Conservation (phyloP, 2,888 invertebrate genomes). For the Chrysina gloriosa region DNA sequence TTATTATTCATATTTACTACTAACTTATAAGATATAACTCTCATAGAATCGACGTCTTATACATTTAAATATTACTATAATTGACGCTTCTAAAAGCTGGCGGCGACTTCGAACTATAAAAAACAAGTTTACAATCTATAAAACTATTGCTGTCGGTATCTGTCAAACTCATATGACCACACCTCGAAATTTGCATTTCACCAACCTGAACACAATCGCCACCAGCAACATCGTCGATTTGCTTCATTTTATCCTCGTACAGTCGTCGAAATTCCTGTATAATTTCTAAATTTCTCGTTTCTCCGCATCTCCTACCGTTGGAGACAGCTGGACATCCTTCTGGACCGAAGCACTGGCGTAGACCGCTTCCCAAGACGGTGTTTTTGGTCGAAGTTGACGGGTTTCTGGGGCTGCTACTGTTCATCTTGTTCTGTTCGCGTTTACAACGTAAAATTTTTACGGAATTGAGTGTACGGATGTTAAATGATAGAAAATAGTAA, state of each 20-base stretch:
- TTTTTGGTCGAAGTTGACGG: background rate
- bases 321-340: slow-evolving; percentile 45
- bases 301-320: slow-evolving; percentile 56
- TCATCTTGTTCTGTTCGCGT: slow-evolving; percentile 29
- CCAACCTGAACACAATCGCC: slow-evolving; percentile 59
- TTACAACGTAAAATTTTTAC: slow-evolving; percentile 44
- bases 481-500: slow-evolving; percentile 43
- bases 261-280: slow-evolving; percentile 72
- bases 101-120: background rate
- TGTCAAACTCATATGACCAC: slow-evolving; percentile 37
- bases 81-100: no score
- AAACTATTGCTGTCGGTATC: no score
- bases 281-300: slow-evolving; percentile 65
- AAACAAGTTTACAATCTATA: background rate
- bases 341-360: slow-evolving; percentile 34
- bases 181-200: slow-evolving; percentile 19
- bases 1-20: no score
- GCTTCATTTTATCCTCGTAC: slow-evolving; percentile 72
- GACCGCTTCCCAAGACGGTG: background rate
- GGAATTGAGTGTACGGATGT: slow-evolving; percentile 42
- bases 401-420: slow-evolving; percentile 17
- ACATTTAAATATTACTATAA: no score
- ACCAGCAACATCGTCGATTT: slow-evolving; percentile 68
- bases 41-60: no score
- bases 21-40: no score